Base-by-base conservation (phyloP, 35 echinoderm and acorn worm species). In the Strongylocentrotus purpuratus region DNA sequence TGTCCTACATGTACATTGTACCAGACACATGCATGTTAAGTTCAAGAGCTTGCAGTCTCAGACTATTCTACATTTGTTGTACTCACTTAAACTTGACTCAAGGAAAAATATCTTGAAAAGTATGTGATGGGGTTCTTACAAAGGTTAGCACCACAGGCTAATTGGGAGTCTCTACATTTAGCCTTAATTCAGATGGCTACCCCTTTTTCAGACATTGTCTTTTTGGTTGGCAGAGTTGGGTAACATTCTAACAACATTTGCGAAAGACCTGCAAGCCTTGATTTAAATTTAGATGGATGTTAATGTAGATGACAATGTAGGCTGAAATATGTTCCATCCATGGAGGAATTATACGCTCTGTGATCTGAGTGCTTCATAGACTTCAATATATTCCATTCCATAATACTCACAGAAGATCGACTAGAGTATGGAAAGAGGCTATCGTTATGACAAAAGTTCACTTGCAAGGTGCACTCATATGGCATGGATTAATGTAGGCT, bases 131-230 rank as follows among this genome's bases (percentile, higher is more conserved):
- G 65, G 65, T 78, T 78, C 65, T 78, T 78, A 4, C 8, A 78
- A 78, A 78, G 65, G 65, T 78, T 78, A 78, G 65, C 65, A 78
- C 65, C 65, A 78, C 25, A n/a, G 65, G 65, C 65, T 78, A 78
- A 78, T 78, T 78, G 65, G 65, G 28, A 22, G 65, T 78, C 65
- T n/a, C 20, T 78, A 78, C 7, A 78, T 78, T 78, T 78, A n/a
- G 65, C 65, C 65, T 78, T n/a, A 22, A n/a, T 78, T 78, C 65
- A 78, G 65, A 78, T n/a, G 22, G 6, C 4, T 78, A 78, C 20
- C 65, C 20, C 20, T 78, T 78, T 78, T 78, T 78, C 65, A 78
- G 7, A 78, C 20, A 78, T 25, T n/a, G 20, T 78, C n/a, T 78
- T 7, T 15, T 11, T 9, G 11, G 50, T 10, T 55, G 50, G 2